Evolutionary conservation across 2,113 vertebrate genomes (phyloP).

Genomic region (Notechis scutatus): DNA sequence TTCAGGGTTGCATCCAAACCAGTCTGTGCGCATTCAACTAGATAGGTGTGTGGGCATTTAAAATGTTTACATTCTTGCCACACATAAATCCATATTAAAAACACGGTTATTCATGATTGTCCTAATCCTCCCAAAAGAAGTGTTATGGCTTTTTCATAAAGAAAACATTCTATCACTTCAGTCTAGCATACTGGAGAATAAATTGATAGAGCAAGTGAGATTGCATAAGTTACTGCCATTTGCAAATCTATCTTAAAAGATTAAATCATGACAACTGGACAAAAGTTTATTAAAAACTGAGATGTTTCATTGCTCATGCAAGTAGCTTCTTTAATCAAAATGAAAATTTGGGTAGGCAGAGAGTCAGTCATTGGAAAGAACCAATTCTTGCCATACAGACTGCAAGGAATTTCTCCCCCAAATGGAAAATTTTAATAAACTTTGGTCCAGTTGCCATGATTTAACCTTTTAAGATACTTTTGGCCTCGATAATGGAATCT

Average conservation of each 20-base stretch:
- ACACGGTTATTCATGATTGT: neutral
- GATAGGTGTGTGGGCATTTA: neutral
- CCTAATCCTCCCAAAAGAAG: neutral
- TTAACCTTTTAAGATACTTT: neutral
- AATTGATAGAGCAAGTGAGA: neutral
- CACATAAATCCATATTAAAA: neutral
- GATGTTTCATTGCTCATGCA: neutral
- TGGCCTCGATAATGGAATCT: neutral
- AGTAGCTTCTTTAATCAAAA: neutral
- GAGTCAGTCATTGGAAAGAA: neutral
- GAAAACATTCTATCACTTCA: neutral
- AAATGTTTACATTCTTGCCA: neutral
- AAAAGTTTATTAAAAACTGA: neutral
- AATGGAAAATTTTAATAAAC: neutral
- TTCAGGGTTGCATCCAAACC: neutral
- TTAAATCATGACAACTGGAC: neutral
- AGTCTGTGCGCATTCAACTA: neutral
- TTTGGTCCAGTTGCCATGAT: neutral
- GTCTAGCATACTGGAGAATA: neutral
- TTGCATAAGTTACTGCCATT: neutral
- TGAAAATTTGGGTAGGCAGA: neutral
- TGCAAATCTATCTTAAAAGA: neutral
- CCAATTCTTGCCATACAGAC: neutral
- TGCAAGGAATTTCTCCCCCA: neutral
- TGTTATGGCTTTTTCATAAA: neutral